Evolutionary conservation across 2,888 invertebrate species (phyloP).

Genomic region (Sipha maydis): DNA sequence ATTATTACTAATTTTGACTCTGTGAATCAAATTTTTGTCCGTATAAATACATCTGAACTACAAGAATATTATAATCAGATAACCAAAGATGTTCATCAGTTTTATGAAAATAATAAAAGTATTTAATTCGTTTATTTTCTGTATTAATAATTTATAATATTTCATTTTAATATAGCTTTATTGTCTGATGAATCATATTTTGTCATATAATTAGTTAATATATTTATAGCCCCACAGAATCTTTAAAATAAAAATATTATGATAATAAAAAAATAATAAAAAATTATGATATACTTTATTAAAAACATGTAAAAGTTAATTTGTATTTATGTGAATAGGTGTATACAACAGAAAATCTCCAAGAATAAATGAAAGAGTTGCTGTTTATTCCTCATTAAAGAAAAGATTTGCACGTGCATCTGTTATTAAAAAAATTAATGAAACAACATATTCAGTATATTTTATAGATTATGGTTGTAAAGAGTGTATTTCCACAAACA

Average conservation of each 20-base stretch:
- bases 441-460: not conserved
- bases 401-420: not conserved
- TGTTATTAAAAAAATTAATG: conserved; percentile 10
- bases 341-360: not conserved
- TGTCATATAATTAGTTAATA: not conserved
- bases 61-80: not conserved
- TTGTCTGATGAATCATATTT: not conserved
- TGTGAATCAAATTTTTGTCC: conserved; percentile 15
- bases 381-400: not conserved
- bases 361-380: not conserved
- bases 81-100: not conserved
- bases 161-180: not conserved
- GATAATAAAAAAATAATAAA: too few relatives aligned
- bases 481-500: not conserved
- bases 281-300: too few relatives aligned
- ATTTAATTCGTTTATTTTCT: not conserved
- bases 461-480: not conserved
- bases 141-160: too few relatives aligned
- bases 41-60: conserved; percentile 10
- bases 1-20: conserved; percentile 10
- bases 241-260: too few relatives aligned
- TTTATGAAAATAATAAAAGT: conserved; percentile 10
- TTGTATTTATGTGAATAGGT: not conserved
- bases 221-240: too few relatives aligned
- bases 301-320: too few relatives aligned